Evolutionary conservation across 2,888 invertebrate species (phyloP).

Genomic region (Agapetus fuscipes): DNA sequence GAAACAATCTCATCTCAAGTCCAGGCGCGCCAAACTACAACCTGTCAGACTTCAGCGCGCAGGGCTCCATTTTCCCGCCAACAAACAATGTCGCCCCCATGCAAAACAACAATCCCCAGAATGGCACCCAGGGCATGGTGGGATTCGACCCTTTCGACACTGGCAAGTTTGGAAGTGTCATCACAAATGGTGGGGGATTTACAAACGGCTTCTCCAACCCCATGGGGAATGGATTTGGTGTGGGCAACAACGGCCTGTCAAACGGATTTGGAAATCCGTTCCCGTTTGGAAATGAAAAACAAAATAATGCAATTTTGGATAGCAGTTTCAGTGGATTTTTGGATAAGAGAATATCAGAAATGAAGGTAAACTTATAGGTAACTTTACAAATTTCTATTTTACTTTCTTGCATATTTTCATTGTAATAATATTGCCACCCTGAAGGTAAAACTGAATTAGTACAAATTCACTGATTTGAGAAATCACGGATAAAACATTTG

Average conservation of each 20-base stretch:
- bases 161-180: conserved; percentile 48
- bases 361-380: conserved; percentile 57
- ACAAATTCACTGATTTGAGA: too few relatives aligned
- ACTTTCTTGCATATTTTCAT: conserved; percentile 12
- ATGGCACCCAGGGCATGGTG: conserved; percentile 35
- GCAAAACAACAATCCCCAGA: conserved; percentile 30
- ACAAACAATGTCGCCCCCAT: conserved; percentile 6
- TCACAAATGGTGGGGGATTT: conserved; percentile 16
- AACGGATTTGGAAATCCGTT: conserved; percentile 41
- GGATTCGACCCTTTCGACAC: conserved; percentile 77
- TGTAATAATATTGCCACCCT: too few relatives aligned
- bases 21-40: conserved; percentile 32
- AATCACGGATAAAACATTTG: too few relatives aligned
- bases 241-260: conserved; percentile 35
- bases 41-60: conserved; percentile 36
- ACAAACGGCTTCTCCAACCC: conserved; percentile 22
- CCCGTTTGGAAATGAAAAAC: conserved; percentile 31
- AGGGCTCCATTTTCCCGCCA: conserved; percentile 35
- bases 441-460: too few relatives aligned
- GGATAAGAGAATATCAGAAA: conserved; percentile 75
- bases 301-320: conserved; percentile 31
- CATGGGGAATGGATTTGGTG: conserved; percentile 34
- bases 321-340: conserved; percentile 66
- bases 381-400: conserved; percentile 12
- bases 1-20: conserved; percentile 18